These are phyloP conservation scores for Cephus pygmeus DNA, from an alignment of 2,888 invertebrate genomes.

Conservation along the genomic window DNA sequence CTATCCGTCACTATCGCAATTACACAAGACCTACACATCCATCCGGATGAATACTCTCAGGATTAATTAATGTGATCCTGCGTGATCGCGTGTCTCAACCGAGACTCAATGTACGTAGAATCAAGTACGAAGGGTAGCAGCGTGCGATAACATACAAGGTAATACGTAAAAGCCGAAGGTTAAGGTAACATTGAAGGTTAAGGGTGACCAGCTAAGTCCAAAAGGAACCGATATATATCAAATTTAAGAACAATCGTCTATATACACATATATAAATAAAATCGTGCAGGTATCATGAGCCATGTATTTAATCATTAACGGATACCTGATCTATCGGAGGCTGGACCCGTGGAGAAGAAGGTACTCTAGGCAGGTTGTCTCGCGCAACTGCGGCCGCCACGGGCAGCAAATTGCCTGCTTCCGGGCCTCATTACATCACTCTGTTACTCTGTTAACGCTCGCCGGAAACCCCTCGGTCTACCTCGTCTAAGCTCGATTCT, in stretches of 20 bases:
- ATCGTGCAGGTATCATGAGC: background rate
- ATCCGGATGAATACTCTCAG: background rate
- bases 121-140: background rate
- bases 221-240: background rate
- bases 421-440: conserved; percentile 67
- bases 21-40: background rate
- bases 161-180: background rate
- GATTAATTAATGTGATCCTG: background rate
- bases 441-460: conserved; percentile 67
- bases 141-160: background rate
- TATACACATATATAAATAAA: background rate
- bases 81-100: background rate
- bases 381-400: conserved; percentile 63
- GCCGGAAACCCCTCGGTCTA: conserved; percentile 65
- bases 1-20: background rate
- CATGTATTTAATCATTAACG: background rate
- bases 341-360: conserved; percentile 54
- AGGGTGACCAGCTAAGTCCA: background rate
- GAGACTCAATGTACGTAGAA: background rate
- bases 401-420: conserved; percentile 66
- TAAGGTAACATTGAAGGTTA: background rate
- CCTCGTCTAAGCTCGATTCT: conserved; percentile 57
- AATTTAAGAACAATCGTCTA: background rate
- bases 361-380: conserved; percentile 62
- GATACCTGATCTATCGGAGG: conserved; percentile 34